Evolutionary conservation across 2,888 invertebrate species (phyloP), one percentile per base, ranked within the genome.

Genomic region (Ectemnius cavifrons): DNA sequence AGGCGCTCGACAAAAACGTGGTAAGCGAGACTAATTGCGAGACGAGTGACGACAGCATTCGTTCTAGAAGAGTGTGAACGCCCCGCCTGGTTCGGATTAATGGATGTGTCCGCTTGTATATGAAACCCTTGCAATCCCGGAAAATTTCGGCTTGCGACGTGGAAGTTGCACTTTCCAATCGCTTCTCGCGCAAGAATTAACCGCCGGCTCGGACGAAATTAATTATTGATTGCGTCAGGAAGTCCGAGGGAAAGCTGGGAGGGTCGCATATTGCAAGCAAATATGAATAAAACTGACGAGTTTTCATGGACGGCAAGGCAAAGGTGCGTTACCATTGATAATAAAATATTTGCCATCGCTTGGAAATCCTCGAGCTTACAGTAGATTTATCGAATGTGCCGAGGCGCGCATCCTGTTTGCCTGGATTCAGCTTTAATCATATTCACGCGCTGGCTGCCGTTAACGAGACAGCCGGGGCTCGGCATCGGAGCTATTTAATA

Each of bases 1-100:
- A 73, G 79, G 84, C 80, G 67, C 52, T 18, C 58, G 28, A 68
- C 77, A 84, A 84, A 84, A 84, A 84, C 72, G 80, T 67, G 77
- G 72, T 63, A 71, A 77, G 71, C 79, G 81, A 75, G 84, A 84
- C 86, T 86, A 86, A 86, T 86, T 86, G 84, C 78, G 68, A 70
- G 81, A 72, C 81, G 73, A 71, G 77, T 77, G 84, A 84, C 83
- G 86, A 86, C 86, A 85, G 79, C 78, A 67, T 82, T 80, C 75
- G 72, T 71, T 82, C 69, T 69, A 67, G 79, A 78, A 79, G 79
- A 79, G 65, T 69, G 74, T 74, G 72, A 80, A 73, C 14, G 74
- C 57, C 57, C 62, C 49, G 66, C 16, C 73, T 71, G 67, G 78
- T 73, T 67, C 47, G 67, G 69, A 61, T 37, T 65, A 71, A 77